A percentile compares a stretch with the other conserved stretches of the same genome.
Conservation (phyloP, 2,888 invertebrate species). For the Drosophila kanekoi region DNA sequence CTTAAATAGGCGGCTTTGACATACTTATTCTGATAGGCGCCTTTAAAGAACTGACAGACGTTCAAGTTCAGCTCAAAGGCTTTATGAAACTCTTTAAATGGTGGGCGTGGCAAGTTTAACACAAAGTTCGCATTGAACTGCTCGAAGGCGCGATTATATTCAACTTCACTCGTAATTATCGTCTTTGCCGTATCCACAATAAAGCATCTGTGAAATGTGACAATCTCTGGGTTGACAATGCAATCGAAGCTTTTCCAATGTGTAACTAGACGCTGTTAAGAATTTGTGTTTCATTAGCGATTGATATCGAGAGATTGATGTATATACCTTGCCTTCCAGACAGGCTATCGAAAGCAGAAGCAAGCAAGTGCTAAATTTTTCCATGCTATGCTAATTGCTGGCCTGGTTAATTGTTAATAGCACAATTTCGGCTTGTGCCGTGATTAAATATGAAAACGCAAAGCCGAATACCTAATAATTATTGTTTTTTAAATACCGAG, state of each 20-base stretch:
- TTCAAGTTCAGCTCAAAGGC: slow-evolving; percentile 35
- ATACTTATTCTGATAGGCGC: slow-evolving; percentile 14
- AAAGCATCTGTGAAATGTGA: slow-evolving; percentile 17
- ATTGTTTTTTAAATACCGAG: slow-evolving; percentile 19
- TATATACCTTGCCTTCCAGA: slow-evolving; percentile 19
- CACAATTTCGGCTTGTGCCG: neutral
- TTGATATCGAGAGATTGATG: neutral
- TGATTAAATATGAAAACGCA: slow-evolving; percentile 16
- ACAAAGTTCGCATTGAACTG: slow-evolving; percentile 5
- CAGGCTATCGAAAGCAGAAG: neutral
- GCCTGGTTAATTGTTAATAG: neutral
- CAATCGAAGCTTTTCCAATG: slow-evolving; percentile 32
- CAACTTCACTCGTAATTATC: slow-evolving; percentile 25
- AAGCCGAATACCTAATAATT: neutral
- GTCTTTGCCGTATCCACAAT: slow-evolving; percentile 7
- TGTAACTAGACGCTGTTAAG: neutral
- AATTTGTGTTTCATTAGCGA: neutral
- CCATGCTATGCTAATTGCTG: slow-evolving; percentile 24
- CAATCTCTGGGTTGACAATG: slow-evolving; percentile 10
- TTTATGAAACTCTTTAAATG: slow-evolving; percentile 16
- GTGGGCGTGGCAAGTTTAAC: slow-evolving; percentile 22
- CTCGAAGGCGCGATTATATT: slow-evolving; percentile 11
- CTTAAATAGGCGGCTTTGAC: slow-evolving; percentile 13
- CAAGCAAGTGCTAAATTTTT: slow-evolving; percentile 2
- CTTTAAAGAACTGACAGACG: slow-evolving; percentile 46